Evolutionary conservation across 2,113 vertebrate genomes (phyloP).

Genomic region (Delphinapterus leucas): DNA sequence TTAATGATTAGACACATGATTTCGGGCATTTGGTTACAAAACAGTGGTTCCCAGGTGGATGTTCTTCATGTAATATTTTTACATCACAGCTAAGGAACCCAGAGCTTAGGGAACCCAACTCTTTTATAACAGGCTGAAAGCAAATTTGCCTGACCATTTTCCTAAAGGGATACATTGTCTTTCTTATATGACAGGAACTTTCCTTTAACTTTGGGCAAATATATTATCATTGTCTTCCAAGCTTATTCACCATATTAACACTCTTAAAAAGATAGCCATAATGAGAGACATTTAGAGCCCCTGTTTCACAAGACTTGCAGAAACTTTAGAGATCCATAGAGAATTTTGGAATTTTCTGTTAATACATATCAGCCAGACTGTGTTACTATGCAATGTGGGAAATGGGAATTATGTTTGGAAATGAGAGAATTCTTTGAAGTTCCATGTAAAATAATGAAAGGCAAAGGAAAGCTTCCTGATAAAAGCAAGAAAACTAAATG

Average conservation of each 20-base stretch:
- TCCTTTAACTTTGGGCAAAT: neutral
- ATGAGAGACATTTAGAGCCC: neutral
- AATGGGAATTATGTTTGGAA: neutral
- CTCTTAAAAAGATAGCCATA: neutral
- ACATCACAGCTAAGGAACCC: neutral
- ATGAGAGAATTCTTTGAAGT: neutral
- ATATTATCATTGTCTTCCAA: neutral
- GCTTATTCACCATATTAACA: neutral
- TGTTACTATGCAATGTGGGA: neutral
- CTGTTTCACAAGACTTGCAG: neutral
- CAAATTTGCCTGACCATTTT: neutral
- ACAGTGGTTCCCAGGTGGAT: neutral
- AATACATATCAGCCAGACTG: neutral
- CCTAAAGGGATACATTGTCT: neutral
- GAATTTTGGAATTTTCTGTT: neutral
- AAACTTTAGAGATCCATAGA: neutral
- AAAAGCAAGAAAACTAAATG: neutral
- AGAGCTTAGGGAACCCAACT: neutral
- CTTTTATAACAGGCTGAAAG: neutral
- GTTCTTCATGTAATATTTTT: neutral
- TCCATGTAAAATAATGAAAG: neutral
- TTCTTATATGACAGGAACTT: neutral
- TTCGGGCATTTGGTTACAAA: neutral
- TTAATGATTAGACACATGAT: neutral
- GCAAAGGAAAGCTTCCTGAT: neutral